phyloP scores from a whole-genome alignment of 1,140 invertebrate genomes.

The Helicoverpa zea region DNA sequence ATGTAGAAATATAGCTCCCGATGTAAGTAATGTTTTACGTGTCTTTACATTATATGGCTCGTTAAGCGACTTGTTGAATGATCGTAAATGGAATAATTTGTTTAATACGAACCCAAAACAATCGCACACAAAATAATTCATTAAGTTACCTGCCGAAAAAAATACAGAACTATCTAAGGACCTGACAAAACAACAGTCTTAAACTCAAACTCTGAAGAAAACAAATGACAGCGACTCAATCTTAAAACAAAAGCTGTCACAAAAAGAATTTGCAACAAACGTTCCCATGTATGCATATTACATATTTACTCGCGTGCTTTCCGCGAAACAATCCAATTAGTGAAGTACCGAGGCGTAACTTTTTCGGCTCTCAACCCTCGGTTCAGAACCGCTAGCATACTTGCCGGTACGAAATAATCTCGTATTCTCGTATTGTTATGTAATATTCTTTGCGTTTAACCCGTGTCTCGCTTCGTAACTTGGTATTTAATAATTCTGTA shows the following conservation, averaged over 20 bases:
- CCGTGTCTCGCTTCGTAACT: background rate
- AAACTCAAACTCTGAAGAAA: background rate
- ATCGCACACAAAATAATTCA: too few species aligned
- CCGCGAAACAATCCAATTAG: constrained; percentile 38
- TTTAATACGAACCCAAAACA: background rate
- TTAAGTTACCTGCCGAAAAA: too few species aligned
- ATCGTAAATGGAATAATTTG: background rate
- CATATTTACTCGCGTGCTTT: constrained; percentile 19
- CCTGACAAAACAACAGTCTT: too few species aligned
- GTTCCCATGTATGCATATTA: constrained; percentile 15
- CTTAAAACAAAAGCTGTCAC: background rate
- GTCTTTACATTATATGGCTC: background rate
- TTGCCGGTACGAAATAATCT: constrained; percentile 19
- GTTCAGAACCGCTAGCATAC: constrained; percentile 13
- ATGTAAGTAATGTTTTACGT: constrained; percentile 11
- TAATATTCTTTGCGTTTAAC: background rate
- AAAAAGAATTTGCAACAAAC: constrained; percentile 4
- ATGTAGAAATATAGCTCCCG: constrained; percentile 19
- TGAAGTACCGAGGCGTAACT: constrained; percentile 3
- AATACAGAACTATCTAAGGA: too few species aligned
- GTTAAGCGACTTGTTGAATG: constrained; percentile 12
- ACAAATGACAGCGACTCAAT: background rate
- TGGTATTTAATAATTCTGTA: background rate
- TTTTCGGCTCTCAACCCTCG: constrained; percentile 26
- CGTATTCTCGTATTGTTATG: constrained; percentile 29